These are phyloP conservation scores for Dysmachus trigonus DNA, from an alignment of 2,888 invertebrate species.

Conservation along the genomic window DNA sequence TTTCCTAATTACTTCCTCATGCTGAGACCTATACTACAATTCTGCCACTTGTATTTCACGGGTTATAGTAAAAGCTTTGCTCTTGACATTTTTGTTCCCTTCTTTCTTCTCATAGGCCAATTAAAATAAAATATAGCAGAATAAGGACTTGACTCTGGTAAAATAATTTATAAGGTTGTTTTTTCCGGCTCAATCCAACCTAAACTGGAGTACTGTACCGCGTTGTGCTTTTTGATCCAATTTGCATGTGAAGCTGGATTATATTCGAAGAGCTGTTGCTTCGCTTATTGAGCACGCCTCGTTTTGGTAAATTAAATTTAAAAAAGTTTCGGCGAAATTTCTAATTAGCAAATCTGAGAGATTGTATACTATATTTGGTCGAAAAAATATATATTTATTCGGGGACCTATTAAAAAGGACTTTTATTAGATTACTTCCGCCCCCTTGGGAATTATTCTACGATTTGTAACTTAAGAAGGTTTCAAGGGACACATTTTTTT, in stretches of 20 bases:
- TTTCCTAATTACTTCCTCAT: slow-evolving; percentile 6
- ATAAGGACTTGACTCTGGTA: background rate
- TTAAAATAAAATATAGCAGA: slow-evolving; percentile 5
- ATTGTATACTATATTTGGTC: background rate
- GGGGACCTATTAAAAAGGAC: background rate
- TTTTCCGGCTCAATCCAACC: background rate
- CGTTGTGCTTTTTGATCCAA: background rate
- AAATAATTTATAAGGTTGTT: background rate
- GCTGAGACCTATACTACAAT: background rate
- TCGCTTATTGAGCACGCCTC: background rate
- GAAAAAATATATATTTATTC: background rate
- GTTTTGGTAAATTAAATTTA: background rate
- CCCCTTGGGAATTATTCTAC: background rate
- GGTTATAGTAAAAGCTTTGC: slow-evolving; percentile 7
- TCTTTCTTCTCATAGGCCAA: background rate
- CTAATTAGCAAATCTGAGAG: background rate
- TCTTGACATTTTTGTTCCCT: slow-evolving; percentile 12
- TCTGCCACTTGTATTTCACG: background rate
- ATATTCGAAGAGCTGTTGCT: background rate
- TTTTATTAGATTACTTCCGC: background rate
- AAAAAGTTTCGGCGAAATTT: background rate
- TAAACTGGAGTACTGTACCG: background rate
- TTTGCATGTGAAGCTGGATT: background rate
- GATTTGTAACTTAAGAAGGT: background rate
- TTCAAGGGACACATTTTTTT: background rate